A percentile compares a stretch with the other conserved stretches of the same genome.
These are phyloP conservation scores for Drosophila bunnanda DNA, from an alignment of 2,888 invertebrate genomes.

Conservation along the genomic window DNA sequence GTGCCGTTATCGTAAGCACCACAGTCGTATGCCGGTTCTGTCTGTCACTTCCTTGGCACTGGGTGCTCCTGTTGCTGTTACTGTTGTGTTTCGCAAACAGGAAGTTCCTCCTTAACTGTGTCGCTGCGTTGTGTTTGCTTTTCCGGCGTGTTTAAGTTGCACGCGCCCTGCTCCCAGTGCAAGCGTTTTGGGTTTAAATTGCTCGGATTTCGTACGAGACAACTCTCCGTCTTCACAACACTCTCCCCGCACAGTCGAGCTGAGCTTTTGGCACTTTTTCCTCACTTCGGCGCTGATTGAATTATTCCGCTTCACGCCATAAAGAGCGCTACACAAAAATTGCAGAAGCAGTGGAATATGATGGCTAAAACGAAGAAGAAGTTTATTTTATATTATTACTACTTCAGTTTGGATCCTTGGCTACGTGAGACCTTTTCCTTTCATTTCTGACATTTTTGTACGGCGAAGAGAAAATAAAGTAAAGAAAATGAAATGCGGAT, in stretches of 20 bases:
- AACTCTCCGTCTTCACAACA: not conserved
- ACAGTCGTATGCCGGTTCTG: slow-evolving; percentile 14
- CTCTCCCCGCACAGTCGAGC: not conserved
- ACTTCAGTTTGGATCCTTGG: slow-evolving; percentile 56
- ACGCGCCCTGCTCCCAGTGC: slow-evolving; percentile 61
- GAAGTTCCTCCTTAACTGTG: slow-evolving; percentile 79
- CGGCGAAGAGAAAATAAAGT: not conserved
- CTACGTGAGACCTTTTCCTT: slow-evolving; percentile 62
- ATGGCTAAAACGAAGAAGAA: slow-evolving; percentile 35
- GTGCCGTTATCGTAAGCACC: slow-evolving; percentile 15
- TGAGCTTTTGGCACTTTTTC: slow-evolving; percentile 49
- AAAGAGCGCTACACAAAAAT: slow-evolving; percentile 57
- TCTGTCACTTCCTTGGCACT: slow-evolving; percentile 55
- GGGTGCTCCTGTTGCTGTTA: slow-evolving; percentile 2
- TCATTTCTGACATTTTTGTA: slow-evolving; percentile 45
- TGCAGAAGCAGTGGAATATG: slow-evolving; percentile 34
- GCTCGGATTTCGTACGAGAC: slow-evolving; percentile 62
- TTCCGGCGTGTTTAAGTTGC: slow-evolving; percentile 79
- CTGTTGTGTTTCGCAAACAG: slow-evolving; percentile 55
- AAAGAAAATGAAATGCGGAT: not conserved
- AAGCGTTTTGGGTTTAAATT: slow-evolving; percentile 77
- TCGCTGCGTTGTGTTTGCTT: slow-evolving; percentile 75
- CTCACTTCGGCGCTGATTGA: slow-evolving; percentile 68
- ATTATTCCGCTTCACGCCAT: slow-evolving; percentile 81
- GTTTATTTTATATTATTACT: slow-evolving; percentile 69